Evolutionary conservation across 1,140 invertebrate species (phyloP), one percentile per base, ranked within the genome.

Genomic region (Scaptomyza hsui): DNA sequence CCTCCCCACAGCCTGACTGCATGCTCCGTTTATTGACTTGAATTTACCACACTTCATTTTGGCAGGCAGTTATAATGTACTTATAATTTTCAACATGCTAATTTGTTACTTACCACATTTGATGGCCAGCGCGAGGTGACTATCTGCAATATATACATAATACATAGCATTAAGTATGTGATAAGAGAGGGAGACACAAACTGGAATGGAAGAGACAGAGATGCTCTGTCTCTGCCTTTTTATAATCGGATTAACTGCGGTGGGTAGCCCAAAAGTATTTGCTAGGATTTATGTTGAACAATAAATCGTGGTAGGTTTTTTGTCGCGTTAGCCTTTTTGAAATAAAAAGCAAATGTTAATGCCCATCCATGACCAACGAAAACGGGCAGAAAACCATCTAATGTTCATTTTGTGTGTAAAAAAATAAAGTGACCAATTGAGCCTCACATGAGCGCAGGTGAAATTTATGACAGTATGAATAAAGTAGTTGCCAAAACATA

Each of bases 201-300:
- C n/a, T n/a, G n/a, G n/a, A n/a, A n/a, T n/a, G n/a, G n/a, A n/a
- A n/a, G 26, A 29, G 26, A 9, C 6, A 29, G 26, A 29, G 26
- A 9, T 24, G 18, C 24, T 29, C 49, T 26, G 41, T 49, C 39
- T 21, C 51, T 39, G 2, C 61, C 70, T 53, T 75, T 88, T 89
- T 72, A 78, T 88, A 88, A 88, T 82, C 83, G 56, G 83, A 76
- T 88, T 88, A 88, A 88, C 83, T 88, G 83, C 83, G 83, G 83
- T 88, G 78, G 83, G 83, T 89, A 89, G 72, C 73, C 64, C 52
- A 45, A 86, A 76, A 88, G 81, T 89, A 89, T 82, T 29, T 65
- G 60, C 63, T 69, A 78, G 64, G 85, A 85, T 86, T 86, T 85
- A 86, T 85, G 81, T 85, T 81, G 70, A 67, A 82, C 47, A 80